Percentiles rank a stretch among this genome's conserved stretches.
These are phyloP conservation scores for Acanthiza pusilla DNA, from an alignment of 2,797 vertebrate genomes.

Conservation along the genomic window DNA sequence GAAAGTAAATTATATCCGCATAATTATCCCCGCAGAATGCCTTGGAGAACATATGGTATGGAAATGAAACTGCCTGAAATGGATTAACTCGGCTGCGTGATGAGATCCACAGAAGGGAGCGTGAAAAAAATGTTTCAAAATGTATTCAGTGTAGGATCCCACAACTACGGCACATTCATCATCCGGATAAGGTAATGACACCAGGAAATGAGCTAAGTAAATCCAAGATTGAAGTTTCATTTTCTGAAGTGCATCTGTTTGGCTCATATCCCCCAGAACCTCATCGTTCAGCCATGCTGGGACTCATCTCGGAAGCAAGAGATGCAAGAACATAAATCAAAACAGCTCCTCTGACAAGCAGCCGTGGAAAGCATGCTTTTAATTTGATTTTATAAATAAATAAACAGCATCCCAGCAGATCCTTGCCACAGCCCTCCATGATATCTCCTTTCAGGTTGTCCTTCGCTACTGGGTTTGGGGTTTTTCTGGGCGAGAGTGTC, in stretches of 20 bases:
- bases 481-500: neutral
- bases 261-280: neutral
- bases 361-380: neutral
- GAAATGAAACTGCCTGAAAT: conserved; percentile 10
- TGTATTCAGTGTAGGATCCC: neutral
- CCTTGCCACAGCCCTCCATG: neutral
- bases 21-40: neutral
- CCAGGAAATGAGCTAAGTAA: conserved; percentile 56
- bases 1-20: neutral
- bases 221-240: conserved; percentile 26
- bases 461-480: neutral
- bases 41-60: conserved; percentile 2
- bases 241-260: conserved; percentile 56
- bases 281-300: neutral
- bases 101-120: conserved; percentile 38
- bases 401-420: neutral
- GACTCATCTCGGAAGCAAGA: neutral
- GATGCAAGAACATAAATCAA: conserved; percentile 19
- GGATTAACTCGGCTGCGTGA: neutral
- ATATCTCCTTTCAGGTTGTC: neutral
- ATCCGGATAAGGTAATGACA: conserved; percentile 5
- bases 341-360: neutral
- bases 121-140: neutral
- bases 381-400: neutral
- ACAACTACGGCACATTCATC: conserved; percentile 26